Evolutionary conservation across 2,888 invertebrate species (phyloP).

Genomic region (Andrena trimmerana): DNA sequence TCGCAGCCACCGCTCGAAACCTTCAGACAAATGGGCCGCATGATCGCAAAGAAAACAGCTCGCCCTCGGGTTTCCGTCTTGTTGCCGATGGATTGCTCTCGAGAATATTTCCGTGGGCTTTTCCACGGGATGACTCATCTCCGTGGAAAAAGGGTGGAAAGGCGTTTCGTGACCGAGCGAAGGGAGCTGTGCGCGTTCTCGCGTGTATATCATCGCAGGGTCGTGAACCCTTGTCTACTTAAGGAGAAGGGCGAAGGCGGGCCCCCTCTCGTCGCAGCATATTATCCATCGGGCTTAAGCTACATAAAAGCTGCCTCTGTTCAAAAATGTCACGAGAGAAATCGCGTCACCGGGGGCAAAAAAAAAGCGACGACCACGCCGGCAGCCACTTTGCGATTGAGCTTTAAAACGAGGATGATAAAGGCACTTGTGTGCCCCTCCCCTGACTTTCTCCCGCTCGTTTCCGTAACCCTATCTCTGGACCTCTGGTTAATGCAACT

Average conservation of each 20-base stretch:
- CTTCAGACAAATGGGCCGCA: slow-evolving; percentile 35
- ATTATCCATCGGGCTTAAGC: slow-evolving; percentile 56
- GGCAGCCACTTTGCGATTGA: slow-evolving; percentile 49
- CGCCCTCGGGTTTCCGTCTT: slow-evolving; percentile 35
- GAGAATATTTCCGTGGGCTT: slow-evolving; percentile 50
- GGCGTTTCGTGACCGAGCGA: slow-evolving; percentile 12
- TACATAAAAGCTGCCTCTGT: slow-evolving; percentile 58
- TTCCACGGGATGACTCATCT: slow-evolving; percentile 62
- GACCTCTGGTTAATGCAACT: background rate
- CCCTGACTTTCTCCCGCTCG: background rate
- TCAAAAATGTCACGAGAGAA: slow-evolving; percentile 59
- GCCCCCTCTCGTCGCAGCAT: slow-evolving; percentile 16
- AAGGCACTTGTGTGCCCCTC: slow-evolving; percentile 24
- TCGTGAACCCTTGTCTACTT: slow-evolving; percentile 60
- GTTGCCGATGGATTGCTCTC: slow-evolving; percentile 24
- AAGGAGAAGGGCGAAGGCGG: slow-evolving; percentile 44
- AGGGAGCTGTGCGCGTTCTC: slow-evolving; percentile 28
- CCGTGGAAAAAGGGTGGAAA: slow-evolving; percentile 45
- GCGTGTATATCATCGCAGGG: slow-evolving; percentile 48
- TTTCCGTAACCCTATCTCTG: background rate
- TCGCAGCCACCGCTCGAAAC: slow-evolving; percentile 8
- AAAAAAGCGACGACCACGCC: slow-evolving; percentile 30
- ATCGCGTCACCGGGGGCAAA: slow-evolving; percentile 33
- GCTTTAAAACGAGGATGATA: slow-evolving; percentile 51
- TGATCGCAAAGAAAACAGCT: slow-evolving; percentile 38